These are phyloP conservation scores for Ditylenchus dipsaci DNA, from an alignment of 1,140 invertebrate species.

Conservation along the genomic window DNA sequence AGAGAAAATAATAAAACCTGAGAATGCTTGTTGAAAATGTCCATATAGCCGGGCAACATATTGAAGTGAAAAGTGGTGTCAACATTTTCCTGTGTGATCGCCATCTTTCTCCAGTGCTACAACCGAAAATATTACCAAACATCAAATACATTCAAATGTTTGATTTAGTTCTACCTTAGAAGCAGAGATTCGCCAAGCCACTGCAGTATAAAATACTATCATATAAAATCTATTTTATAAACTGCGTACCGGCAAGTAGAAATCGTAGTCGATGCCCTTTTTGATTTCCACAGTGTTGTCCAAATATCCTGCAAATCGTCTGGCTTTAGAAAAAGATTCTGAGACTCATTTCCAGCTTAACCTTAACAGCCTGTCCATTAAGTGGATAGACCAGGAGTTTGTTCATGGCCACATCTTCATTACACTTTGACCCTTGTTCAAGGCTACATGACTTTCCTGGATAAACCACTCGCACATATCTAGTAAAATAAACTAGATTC, in stretches of 20 bases:
- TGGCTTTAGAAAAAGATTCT: not conserved
- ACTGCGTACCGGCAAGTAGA: conserved; percentile 3
- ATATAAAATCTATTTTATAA: not conserved
- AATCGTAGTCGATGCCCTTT: conserved; percentile 31
- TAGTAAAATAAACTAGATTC: not conserved
- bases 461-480: not conserved
- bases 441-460: not conserved
- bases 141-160: not conserved
- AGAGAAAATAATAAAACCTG: not conserved
- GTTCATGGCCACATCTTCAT: not conserved
- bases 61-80: not conserved
- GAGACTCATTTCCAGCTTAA: too few relatives aligned
- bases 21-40: not conserved
- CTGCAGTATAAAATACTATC: not conserved
- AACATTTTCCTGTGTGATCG: not conserved
- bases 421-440: not conserved
- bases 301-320: conserved; percentile 21
- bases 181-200: conserved; percentile 35
- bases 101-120: not conserved
- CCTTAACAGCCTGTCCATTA: not conserved
- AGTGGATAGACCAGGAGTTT: not conserved
- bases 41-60: not conserved
- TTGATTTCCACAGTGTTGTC: conserved; percentile 31
- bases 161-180: conserved; percentile 1
- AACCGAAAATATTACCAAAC: too few relatives aligned